Evolutionary conservation across 2,888 invertebrate genomes (phyloP).

Genomic region (Volucella zonaria): DNA sequence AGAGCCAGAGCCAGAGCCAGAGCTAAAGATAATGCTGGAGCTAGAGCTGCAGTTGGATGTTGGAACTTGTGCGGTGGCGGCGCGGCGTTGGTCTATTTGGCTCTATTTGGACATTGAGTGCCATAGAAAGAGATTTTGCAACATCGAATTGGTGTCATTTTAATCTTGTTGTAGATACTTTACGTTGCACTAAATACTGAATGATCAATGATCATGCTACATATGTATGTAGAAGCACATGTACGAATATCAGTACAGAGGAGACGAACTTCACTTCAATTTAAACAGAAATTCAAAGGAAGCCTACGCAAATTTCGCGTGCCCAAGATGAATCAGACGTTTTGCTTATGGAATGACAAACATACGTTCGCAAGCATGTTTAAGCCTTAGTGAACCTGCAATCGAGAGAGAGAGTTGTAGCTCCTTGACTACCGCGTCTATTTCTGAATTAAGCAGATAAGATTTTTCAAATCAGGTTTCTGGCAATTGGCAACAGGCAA

Average conservation of each 20-base stretch:
- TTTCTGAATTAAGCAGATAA: conserved; percentile 45
- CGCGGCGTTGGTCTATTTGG: neutral
- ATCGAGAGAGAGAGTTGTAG: conserved; percentile 8
- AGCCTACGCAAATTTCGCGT: conserved; percentile 65
- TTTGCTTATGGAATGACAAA: conserved; percentile 6
- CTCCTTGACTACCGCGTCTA: conserved; percentile 4
- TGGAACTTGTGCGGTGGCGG: neutral
- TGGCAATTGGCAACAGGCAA: neutral
- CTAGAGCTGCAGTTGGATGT: no score
- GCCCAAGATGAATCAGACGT: conserved; percentile 57
- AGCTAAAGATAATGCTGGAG: no score
- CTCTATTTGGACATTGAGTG: conserved; percentile 50
- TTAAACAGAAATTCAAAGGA: conserved; percentile 25
- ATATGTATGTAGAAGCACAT: conserved; percentile 1
- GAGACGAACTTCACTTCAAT: conserved; percentile 24
- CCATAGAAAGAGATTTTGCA: conserved; percentile 53
- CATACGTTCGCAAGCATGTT: conserved; percentile 25
- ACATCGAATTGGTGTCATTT: conserved; percentile 67
- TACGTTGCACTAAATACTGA: conserved; percentile 42
- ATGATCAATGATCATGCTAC: conserved; percentile 51
- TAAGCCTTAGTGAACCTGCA: conserved; percentile 55
- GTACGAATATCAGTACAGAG: conserved; percentile 10
- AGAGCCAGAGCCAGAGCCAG: no score
- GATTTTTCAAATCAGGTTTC: conserved; percentile 61
- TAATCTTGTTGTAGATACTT: conserved; percentile 59